These are phyloP conservation scores for Atta cephalotes DNA, from an alignment of 1,140 invertebrate genomes.

Conservation along the genomic window DNA sequence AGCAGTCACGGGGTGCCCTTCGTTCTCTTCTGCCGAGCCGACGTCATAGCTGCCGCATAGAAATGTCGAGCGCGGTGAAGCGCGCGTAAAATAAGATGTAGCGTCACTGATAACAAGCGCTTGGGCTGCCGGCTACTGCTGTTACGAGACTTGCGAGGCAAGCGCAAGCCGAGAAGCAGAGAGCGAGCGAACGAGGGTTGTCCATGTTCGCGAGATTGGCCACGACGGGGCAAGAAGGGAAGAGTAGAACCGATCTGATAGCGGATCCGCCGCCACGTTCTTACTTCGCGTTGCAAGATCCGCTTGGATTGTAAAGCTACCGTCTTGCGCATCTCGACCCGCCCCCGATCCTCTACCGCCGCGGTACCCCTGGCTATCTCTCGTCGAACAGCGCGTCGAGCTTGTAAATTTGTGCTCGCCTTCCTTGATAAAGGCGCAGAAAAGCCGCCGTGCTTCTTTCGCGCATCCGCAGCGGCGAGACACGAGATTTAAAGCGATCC, in stretches of 20 bases:
- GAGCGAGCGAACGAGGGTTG: conserved; percentile 54
- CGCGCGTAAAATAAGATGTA: conserved; percentile 86
- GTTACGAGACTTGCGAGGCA: conserved; percentile 9
- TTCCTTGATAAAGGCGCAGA: conserved; percentile 80
- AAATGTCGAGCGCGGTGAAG: conserved; percentile 84
- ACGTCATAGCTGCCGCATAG: conserved; percentile 86
- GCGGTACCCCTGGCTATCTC: conserved; percentile 48
- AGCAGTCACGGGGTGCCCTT: conserved; percentile 81
- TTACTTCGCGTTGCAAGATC: conserved; percentile 47
- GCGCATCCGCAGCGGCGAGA: conserved; percentile 63
- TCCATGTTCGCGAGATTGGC: conserved; percentile 38
- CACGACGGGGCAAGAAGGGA: background rate
- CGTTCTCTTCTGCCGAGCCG: conserved; percentile 78
- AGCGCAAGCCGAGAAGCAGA: conserved; percentile 20
- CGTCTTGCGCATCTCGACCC: conserved; percentile 57
- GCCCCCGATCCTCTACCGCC: background rate
- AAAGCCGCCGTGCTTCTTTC: conserved; percentile 70
- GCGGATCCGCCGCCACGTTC: conserved; percentile 68
- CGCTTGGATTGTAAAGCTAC: conserved; percentile 56
- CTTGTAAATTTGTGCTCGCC: conserved; percentile 82
- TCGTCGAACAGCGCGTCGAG: conserved; percentile 72
- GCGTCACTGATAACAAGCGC: conserved; percentile 85
- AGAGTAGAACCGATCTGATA: conserved; percentile 72
- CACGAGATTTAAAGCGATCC: conserved; percentile 71
- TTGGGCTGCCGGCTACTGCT: conserved; percentile 6